Conservation (phyloP, 2,113 vertebrate genomes). For the Butorides virescens region DNA sequence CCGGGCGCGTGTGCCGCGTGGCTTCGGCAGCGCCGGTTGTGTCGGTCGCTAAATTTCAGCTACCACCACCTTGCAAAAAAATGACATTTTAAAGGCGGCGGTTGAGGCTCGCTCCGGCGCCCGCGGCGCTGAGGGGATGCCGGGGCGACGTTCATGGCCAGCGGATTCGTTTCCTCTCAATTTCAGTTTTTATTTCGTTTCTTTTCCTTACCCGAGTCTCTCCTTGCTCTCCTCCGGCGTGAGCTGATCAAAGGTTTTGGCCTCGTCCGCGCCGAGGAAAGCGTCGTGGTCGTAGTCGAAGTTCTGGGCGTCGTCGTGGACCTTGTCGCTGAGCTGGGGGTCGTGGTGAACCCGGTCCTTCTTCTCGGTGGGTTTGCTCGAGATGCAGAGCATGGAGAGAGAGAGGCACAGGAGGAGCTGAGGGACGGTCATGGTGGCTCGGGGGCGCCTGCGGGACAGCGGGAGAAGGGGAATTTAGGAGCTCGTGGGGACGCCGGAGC, state of each 20-base stretch:
- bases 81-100: too few relatives aligned
- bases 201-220: constrained; percentile 86
- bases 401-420: constrained; percentile 78
- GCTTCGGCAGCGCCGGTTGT: too few relatives aligned
- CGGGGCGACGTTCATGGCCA: accelerated
- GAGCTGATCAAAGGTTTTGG: constrained; percentile 89
- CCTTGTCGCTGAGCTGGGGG: constrained; percentile 80
- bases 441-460: neutral
- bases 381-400: constrained; percentile 75
- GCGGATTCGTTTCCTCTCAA: neutral
- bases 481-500: accelerated
- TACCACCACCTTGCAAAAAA: neutral
- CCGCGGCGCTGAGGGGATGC: too few relatives aligned
- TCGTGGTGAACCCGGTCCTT: constrained; percentile 87
- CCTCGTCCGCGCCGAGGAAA: constrained; percentile 87
- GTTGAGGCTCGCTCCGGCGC: too few relatives aligned
- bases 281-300: constrained; percentile 99
- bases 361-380: constrained; percentile 89
- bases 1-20: accelerated
- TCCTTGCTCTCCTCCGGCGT: constrained; percentile 90
- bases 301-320: constrained; percentile 86
- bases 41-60: neutral
- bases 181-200: neutral
- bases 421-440: constrained; percentile 71
- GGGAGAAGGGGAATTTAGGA: neutral